Percentiles rank a stretch among this genome's conserved stretches.
These are phyloP conservation scores for Cladorhizidae sp. DNA, from an alignment of 37 sponge, comb jelly and placozoan genomes.

Conservation along the genomic window DNA sequence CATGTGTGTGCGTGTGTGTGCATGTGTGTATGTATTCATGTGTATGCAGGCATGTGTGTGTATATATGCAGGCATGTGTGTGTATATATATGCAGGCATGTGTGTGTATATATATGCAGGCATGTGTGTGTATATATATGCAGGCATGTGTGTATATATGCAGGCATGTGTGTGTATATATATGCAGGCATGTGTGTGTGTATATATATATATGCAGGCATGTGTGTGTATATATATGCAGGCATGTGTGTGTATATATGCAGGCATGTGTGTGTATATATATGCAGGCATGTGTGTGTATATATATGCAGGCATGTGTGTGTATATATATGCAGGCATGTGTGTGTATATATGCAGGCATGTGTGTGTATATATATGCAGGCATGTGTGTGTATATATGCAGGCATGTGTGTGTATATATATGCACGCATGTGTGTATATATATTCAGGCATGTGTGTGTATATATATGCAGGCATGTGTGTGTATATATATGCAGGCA, in stretches of 20 bases:
- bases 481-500: too few species aligned
- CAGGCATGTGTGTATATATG: neutral
- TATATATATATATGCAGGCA: neutral
- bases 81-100: constrained; percentile 17
- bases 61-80: constrained; percentile 3
- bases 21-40: neutral
- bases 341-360: too few species aligned
- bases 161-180: neutral
- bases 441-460: too few species aligned
- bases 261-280: neutral
- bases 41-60: neutral
- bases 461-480: too few species aligned
- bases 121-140: neutral
- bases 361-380: too few species aligned
- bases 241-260: neutral
- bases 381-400: too few species aligned
- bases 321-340: too few species aligned
- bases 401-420: too few species aligned
- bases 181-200: constrained; percentile 41
- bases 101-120: constrained; percentile 14
- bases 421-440: too few species aligned
- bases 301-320: too few species aligned
- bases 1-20: neutral
- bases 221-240: neutral
- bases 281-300: neutral